A percentile compares a stretch with the other conserved stretches of the same genome.
Conservation (phyloP, 1,140 invertebrate genomes). For the Samia ricini region DNA sequence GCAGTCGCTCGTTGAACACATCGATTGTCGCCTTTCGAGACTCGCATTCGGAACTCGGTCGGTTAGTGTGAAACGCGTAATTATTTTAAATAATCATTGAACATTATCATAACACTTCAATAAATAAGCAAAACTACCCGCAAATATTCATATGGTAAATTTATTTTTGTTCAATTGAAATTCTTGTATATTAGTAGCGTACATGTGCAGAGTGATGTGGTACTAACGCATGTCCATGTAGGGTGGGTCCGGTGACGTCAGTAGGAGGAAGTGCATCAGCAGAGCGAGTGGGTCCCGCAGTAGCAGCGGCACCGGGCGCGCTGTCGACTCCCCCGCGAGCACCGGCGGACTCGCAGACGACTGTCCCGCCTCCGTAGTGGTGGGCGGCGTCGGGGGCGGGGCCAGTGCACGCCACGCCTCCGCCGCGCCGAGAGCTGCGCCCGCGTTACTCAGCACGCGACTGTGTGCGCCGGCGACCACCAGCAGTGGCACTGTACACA, state of each 20-base stretch:
- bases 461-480: conserved; percentile 85
- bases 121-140: too few species aligned
- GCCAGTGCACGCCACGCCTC: conserved; percentile 69
- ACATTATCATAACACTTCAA: too few species aligned
- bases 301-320: conserved; percentile 88
- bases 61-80: too few species aligned
- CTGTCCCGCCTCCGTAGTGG: conserved; percentile 19
- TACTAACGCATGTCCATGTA: conserved; percentile 88
- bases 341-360: conserved; percentile 39
- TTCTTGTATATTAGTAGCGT: background rate
- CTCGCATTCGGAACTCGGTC: too few species aligned
- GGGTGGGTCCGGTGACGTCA: conserved; percentile 85
- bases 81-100: too few species aligned
- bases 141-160: too few species aligned
- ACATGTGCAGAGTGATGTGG: background rate
- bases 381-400: conserved; percentile 41
- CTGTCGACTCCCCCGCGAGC: conserved; percentile 55
- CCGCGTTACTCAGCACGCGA: conserved; percentile 66
- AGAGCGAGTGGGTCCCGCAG: conserved; percentile 90
- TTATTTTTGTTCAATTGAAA: too few species aligned
- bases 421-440: conserved; percentile 45
- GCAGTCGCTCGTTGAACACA: too few species aligned
- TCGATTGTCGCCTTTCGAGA: too few species aligned
- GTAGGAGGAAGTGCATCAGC: conserved; percentile 90
- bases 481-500: conserved; percentile 86